A percentile compares a stretch with the other conserved stretches of the same genome.
Evolutionary conservation across 2,797 vertebrate genomes (phyloP).

Genomic region (Falco peregrinus): DNA sequence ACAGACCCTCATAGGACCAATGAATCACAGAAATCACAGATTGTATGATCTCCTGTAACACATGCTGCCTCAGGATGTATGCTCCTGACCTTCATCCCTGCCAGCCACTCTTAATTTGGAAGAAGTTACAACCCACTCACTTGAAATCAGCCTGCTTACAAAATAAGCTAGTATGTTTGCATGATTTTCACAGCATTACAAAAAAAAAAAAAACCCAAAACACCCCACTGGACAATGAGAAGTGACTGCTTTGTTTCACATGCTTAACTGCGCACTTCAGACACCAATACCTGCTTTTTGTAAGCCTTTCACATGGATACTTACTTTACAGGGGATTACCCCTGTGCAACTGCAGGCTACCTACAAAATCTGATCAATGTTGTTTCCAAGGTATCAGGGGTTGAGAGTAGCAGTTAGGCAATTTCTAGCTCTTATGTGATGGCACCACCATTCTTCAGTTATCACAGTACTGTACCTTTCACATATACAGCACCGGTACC

Average conservation of each 20-base stretch:
- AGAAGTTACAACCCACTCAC: background rate
- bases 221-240: background rate
- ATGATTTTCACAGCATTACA: background rate
- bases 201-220: background rate
- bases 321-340: background rate
- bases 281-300: background rate
- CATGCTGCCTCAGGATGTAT: background rate
- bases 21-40: background rate
- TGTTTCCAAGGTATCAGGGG: background rate
- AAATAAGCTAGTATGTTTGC: background rate
- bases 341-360: background rate
- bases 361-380: background rate
- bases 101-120: background rate
- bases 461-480: constrained; percentile 99
- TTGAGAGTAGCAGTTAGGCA: constrained; percentile 1
- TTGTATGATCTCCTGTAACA: background rate
- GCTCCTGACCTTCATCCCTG: background rate
- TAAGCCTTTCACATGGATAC: background rate
- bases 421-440: constrained; percentile 81
- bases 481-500: constrained; percentile 99
- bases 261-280: background rate
- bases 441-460: constrained; percentile 99
- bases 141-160: background rate
- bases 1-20: background rate
- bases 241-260: background rate